Conservation (phyloP, 37 sponge, comb jelly and placozoan species). For the Petrosia ficiformis region DNA sequence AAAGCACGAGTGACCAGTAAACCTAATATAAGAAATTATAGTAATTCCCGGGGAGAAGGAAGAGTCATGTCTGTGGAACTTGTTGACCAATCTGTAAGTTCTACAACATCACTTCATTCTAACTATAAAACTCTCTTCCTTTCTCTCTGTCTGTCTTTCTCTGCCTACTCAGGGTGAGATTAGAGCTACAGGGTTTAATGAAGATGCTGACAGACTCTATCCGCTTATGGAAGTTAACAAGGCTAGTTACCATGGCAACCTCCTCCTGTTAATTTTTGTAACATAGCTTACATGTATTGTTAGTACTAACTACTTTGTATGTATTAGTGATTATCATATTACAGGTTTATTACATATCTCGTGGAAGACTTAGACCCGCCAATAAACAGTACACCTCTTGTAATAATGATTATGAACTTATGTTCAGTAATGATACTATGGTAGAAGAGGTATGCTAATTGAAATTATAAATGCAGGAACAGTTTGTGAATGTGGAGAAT, state of each 20-base stretch:
- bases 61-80: conserved; percentile 79
- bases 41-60: conserved; percentile 91
- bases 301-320: background rate
- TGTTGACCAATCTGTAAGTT: conserved; percentile 79
- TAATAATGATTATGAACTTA: conserved; percentile 91
- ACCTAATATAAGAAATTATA: conserved; percentile 75
- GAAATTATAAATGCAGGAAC: background rate
- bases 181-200: conserved; percentile 81
- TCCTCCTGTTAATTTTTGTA: background rate
- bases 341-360: conserved; percentile 76
- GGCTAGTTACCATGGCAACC: too few species aligned
- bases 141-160: background rate
- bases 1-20: conserved; percentile 79
- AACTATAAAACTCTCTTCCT: too few species aligned
- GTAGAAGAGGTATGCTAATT: conserved; percentile 75
- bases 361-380: conserved; percentile 78
- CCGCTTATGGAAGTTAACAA: conserved; percentile 45
- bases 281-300: background rate
- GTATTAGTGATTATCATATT: background rate
- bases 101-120: background rate
- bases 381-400: conserved; percentile 81
- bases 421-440: conserved; percentile 63
- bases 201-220: conserved; percentile 68
- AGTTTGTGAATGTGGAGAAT: too few species aligned
- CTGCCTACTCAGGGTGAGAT: conserved; percentile 66